A percentile compares a stretch with the other conserved stretches of the same genome.
Evolutionary conservation across 2,797 vertebrate genomes (phyloP).

Genomic region (Paguma larvata): DNA sequence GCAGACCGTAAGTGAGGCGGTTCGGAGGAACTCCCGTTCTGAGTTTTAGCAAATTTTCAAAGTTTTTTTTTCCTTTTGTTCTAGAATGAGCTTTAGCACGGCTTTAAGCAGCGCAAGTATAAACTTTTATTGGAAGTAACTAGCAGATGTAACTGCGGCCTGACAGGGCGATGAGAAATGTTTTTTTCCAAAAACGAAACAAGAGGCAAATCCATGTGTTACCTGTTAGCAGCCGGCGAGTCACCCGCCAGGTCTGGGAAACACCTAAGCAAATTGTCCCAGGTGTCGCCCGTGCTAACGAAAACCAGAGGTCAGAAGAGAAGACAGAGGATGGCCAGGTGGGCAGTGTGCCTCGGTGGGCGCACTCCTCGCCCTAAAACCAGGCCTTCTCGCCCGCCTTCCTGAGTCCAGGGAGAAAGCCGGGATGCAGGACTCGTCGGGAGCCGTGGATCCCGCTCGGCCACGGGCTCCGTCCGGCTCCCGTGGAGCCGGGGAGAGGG

Average conservation of each 20-base stretch:
- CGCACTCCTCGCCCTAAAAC: background rate
- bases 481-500: background rate
- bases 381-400: background rate
- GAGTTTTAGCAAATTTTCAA: background rate
- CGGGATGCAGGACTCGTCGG: background rate
- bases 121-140: background rate
- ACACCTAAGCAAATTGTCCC: background rate
- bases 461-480: background rate
- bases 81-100: background rate
- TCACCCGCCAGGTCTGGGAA: background rate
- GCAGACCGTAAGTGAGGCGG: fast-evolving
- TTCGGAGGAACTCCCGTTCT: background rate
- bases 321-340: fast-evolving
- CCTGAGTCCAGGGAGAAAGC: background rate
- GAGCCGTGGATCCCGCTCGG: background rate
- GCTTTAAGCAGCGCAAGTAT: background rate
- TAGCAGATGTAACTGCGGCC: background rate
- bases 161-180: background rate
- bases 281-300: background rate
- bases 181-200: background rate
- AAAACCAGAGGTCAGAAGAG: background rate
- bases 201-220: background rate
- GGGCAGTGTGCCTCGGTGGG: background rate
- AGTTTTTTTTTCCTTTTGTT: background rate
- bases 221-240: background rate